Base-by-base conservation (phyloP, 30 jellyfish, hydroid and myxozoan species). In the Sanderia malayensis region DNA sequence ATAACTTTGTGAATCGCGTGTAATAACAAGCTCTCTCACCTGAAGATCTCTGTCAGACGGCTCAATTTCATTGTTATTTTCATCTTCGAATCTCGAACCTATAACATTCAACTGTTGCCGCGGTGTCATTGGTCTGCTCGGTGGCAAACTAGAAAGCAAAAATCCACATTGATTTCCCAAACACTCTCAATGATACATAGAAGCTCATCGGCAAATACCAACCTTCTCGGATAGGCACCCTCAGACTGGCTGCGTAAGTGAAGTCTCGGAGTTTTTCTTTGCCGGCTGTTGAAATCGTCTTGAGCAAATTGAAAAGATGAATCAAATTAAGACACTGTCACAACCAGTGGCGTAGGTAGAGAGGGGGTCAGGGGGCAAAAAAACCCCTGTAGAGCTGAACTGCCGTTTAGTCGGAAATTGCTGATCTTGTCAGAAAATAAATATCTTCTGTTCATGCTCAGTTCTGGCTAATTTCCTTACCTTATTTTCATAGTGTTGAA, bases 91-190 rank as follows among this genome's bases (percentile, higher is more conserved):
- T 19, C 44, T 27, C 1, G 65, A 8, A 11, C 19, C 11, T 18
- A 81, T 81, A 52, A 81, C 33, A 33, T 67, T 60, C 15, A 67
- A 23, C 77, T 88, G 97, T 46, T 88, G 89, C 31, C 70, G 45
- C 24, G 97, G 97, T 23, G 97, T 70, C 84, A 82, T 1, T 25
- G 97, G 95, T 13, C 97, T 72, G 79, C 97, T 88, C 19, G 75
- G 47, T 44, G 95, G 88, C 72, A 69, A 60, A 0, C 78, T 64
- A n/a, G n/a, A n/a, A n/a, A n/a, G n/a, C n/a, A n/a, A n/a, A n/a
- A n/a, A n/a, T n/a, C n/a, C n/a, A n/a, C n/a, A n/a, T n/a, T n/a
- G n/a, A n/a, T n/a, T n/a, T n/a, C n/a, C n/a, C n/a, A n/a, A n/a
- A n/a, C n/a, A n/a, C n/a, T n/a, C n/a, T n/a, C n/a, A n/a, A n/a